Conservation (phyloP, 2,113 vertebrate genomes). For the Aspiorhynchus laticeps region DNA sequence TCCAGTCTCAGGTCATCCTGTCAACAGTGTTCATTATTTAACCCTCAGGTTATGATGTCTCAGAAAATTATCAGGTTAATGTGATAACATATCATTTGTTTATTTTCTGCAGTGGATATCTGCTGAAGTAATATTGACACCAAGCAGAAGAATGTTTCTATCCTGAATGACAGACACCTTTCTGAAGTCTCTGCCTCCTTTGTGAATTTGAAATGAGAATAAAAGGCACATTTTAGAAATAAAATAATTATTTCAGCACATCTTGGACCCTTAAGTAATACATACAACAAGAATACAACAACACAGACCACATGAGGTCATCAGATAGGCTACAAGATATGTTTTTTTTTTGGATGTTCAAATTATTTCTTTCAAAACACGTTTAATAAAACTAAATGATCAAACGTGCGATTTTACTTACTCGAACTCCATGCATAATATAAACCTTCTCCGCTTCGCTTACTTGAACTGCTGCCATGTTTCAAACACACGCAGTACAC, state of each 20-base stretch:
- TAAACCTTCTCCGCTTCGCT: constrained; percentile 94
- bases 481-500: constrained; percentile 22
- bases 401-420: constrained; percentile 57
- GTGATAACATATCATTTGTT: neutral
- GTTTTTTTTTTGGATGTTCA: neutral
- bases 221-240: too few species aligned
- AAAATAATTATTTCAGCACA: too few species aligned
- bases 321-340: too few species aligned
- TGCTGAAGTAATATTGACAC: too few species aligned
- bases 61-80: neutral
- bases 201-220: too few species aligned
- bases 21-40: neutral
- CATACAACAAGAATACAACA: neutral
- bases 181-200: too few species aligned
- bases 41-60: neutral
- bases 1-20: constrained; percentile 95
- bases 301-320: neutral
- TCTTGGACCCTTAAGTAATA: neutral
- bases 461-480: constrained; percentile 87
- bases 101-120: too few species aligned
- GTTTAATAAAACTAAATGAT: neutral
- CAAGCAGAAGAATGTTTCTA: too few species aligned
- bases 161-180: too few species aligned
- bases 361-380: neutral
- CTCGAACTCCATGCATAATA: constrained; percentile 90